Percentiles rank a stretch among this genome's conserved stretches.
Evolutionary conservation across 2,797 vertebrate species (phyloP).

Genomic region (Nasua narica): DNA sequence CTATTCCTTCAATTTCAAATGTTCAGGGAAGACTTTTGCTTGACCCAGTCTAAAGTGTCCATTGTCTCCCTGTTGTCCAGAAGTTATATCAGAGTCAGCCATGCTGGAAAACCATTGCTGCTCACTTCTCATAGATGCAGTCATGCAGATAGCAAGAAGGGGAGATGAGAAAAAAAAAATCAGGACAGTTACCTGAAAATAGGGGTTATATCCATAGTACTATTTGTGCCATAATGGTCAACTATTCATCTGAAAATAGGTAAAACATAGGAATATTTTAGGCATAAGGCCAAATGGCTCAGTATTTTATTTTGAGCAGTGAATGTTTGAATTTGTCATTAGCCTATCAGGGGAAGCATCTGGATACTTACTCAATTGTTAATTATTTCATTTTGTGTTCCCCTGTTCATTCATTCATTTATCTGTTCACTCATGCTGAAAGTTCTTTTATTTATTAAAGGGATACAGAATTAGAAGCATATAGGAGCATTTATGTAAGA

Average conservation of each 20-base stretch:
- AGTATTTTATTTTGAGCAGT: neutral
- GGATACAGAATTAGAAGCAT: neutral
- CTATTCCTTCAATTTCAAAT: neutral
- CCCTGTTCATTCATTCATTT: neutral
- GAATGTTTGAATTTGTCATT: neutral
- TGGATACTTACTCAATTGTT: neutral
- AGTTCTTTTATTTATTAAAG: slow-evolving; percentile 28
- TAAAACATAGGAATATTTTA: neutral
- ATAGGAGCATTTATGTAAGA: neutral
- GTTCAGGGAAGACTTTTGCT: neutral
- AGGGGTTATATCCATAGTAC: neutral
- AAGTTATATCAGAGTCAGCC: neutral
- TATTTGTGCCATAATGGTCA: neutral
- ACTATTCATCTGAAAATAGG: neutral
- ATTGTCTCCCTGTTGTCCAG: neutral
- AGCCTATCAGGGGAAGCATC: neutral
- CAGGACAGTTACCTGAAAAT: neutral
- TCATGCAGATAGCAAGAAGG: neutral
- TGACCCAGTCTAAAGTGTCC: neutral
- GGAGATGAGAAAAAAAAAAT: neutral
- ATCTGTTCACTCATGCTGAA: neutral
- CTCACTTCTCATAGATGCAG: neutral
- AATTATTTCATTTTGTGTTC: neutral
- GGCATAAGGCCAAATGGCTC: neutral
- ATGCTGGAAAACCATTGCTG: neutral